These are phyloP conservation scores for Lasioglossum malachurum DNA, from an alignment of 2,888 invertebrate genomes.

Conservation along the genomic window DNA sequence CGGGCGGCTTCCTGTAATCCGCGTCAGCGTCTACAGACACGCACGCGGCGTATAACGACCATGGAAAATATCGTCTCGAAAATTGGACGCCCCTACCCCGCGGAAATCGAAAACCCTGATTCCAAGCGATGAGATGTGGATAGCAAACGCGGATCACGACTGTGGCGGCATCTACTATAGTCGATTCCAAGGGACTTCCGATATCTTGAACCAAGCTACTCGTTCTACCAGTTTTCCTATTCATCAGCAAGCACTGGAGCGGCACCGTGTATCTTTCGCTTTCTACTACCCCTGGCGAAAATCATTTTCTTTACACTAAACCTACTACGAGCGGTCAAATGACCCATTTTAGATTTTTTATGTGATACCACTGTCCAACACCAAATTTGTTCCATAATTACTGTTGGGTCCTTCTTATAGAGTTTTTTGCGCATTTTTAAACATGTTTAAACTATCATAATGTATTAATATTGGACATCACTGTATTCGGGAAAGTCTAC, in stretches of 20 bases:
- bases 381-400: too few species aligned
- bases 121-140: constrained; percentile 1
- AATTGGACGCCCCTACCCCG: constrained; percentile 26
- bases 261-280: too few species aligned
- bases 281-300: too few species aligned
- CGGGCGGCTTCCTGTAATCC: constrained; percentile 42
- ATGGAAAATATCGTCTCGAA: constrained; percentile 43
- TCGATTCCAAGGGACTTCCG: neutral
- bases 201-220: neutral
- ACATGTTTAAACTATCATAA: too few species aligned
- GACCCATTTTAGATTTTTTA: too few species aligned
- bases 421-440: too few species aligned
- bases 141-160: constrained; percentile 29
- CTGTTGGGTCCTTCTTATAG: too few species aligned
- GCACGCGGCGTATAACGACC: constrained; percentile 40
- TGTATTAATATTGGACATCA: too few species aligned
- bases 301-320: too few species aligned
- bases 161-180: neutral
- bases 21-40: constrained; percentile 31
- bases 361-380: too few species aligned
- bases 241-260: neutral
- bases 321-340: too few species aligned
- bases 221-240: neutral
- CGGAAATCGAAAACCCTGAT: constrained; percentile 23
- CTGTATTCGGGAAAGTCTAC: too few species aligned